Conservation (phyloP, 53 echinoderm and acorn worm genomes). For the Henricia sp. region DNA sequence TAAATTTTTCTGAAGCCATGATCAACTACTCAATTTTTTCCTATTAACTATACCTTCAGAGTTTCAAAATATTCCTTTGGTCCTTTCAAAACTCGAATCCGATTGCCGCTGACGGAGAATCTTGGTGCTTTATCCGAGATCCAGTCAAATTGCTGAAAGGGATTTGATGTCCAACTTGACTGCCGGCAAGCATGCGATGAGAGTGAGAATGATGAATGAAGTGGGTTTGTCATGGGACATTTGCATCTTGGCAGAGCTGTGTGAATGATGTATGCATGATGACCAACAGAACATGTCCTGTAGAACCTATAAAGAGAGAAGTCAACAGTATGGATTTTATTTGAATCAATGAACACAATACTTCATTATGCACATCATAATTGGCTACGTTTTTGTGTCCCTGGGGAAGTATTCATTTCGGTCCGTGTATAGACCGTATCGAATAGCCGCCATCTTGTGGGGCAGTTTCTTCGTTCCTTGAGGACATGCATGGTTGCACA, state of each 20-base stretch:
- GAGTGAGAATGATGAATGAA: background rate
- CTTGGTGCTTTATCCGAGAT: constrained; percentile 75
- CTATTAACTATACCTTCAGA: constrained; percentile 75
- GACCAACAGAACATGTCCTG: background rate
- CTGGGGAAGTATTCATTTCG: too few species aligned
- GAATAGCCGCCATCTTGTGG: too few species aligned
- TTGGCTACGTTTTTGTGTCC: background rate
- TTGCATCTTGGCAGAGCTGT: background rate
- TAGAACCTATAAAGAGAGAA: too few species aligned
- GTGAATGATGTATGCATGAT: background rate
- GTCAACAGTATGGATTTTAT: too few species aligned
- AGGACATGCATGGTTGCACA: too few species aligned
- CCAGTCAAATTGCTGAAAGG: constrained; percentile 74
- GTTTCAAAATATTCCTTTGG: constrained; percentile 76
- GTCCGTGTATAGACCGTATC: too few species aligned
- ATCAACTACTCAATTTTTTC: too few species aligned
- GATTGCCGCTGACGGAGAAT: constrained; percentile 74
- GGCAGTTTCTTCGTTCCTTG: too few species aligned
- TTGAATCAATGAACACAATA: too few species aligned
- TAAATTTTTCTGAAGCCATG: too few species aligned
- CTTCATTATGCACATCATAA: background rate
- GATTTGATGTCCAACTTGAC: background rate
- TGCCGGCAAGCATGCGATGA: background rate
- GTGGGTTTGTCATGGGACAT: background rate
- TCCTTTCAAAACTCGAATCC: constrained; percentile 67